phyloP scores from a whole-genome alignment of 23 tunicate genomes.

The Trididemnum nubilum region DNA sequence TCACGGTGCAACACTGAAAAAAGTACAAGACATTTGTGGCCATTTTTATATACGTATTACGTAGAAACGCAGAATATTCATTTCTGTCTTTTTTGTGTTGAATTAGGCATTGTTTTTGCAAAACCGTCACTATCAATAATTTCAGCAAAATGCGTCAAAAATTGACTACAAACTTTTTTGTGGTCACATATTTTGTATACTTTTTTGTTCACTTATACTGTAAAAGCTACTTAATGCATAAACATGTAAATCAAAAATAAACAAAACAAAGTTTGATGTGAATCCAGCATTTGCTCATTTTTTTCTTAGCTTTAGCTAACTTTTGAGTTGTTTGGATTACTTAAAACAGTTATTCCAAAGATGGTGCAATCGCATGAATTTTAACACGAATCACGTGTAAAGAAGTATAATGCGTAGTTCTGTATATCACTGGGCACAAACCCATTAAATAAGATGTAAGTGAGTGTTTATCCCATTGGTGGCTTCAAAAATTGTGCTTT shows the following conservation, averaged over 20 bases:
- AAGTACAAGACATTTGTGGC: constrained; percentile 13
- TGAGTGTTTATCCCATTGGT: too few relatives aligned
- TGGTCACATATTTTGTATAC: constrained; percentile 9
- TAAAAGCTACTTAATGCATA: not conserved
- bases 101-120: constrained; percentile 16
- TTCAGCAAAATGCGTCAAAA: constrained; percentile 21
- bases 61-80: not conserved
- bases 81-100: constrained; percentile 19
- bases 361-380: too few relatives aligned
- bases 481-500: too few relatives aligned
- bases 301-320: too few relatives aligned
- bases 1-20: constrained; percentile 17
- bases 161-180: not conserved
- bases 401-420: too few relatives aligned
- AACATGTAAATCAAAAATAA: not conserved
- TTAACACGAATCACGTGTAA: too few relatives aligned
- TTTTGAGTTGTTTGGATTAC: too few relatives aligned
- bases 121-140: constrained; percentile 3
- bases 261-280: too few relatives aligned
- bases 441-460: too few relatives aligned
- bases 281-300: too few relatives aligned
- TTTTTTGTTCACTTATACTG: not conserved
- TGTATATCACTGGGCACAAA: too few relatives aligned
- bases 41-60: constrained; percentile 5
- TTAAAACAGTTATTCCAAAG: too few relatives aligned